These are phyloP conservation scores for Armadillidium nasatum DNA, from an alignment of 1,140 invertebrate genomes.

Conservation along the genomic window DNA sequence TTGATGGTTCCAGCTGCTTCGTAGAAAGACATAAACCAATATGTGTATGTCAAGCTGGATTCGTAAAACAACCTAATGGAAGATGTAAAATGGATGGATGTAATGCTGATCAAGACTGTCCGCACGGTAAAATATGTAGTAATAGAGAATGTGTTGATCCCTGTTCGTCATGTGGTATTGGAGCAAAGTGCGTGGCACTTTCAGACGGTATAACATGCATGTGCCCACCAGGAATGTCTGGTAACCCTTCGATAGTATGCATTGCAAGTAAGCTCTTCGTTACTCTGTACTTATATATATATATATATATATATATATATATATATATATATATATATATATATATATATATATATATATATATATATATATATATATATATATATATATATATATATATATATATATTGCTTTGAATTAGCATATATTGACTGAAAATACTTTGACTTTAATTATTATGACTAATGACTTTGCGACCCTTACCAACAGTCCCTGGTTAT, in stretches of 20 bases:
- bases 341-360: not conserved
- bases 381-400: slow-evolving; percentile 8
- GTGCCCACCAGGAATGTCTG: slow-evolving; percentile 44
- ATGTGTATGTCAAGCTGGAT: slow-evolving; percentile 53
- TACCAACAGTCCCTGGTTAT: slow-evolving; percentile 38
- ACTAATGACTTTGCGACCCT: slow-evolving; percentile 4
- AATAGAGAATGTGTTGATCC: slow-evolving; percentile 72
- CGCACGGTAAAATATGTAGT: slow-evolving; percentile 59
- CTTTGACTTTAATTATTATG: not conserved
- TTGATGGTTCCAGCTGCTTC: slow-evolving; percentile 59
- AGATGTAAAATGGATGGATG: slow-evolving; percentile 38
- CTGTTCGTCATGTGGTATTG: slow-evolving; percentile 72
- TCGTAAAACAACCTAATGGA: slow-evolving; percentile 32
- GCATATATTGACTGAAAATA: not conserved
- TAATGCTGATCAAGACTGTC: slow-evolving; percentile 31
- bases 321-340: not conserved
- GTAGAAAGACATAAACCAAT: slow-evolving; percentile 66
- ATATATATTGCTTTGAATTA: no score
- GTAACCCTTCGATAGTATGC: slow-evolving; percentile 44
- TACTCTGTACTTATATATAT: not conserved
- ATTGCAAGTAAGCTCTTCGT: slow-evolving; percentile 38
- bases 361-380: slow-evolving; percentile 4
- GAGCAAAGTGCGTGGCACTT: slow-evolving; percentile 67
- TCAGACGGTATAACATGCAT: slow-evolving; percentile 59
- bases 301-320: slow-evolving; percentile 3